Conservation (phyloP, 2,113 vertebrate genomes). For the Bothrops jararaca region DNA sequence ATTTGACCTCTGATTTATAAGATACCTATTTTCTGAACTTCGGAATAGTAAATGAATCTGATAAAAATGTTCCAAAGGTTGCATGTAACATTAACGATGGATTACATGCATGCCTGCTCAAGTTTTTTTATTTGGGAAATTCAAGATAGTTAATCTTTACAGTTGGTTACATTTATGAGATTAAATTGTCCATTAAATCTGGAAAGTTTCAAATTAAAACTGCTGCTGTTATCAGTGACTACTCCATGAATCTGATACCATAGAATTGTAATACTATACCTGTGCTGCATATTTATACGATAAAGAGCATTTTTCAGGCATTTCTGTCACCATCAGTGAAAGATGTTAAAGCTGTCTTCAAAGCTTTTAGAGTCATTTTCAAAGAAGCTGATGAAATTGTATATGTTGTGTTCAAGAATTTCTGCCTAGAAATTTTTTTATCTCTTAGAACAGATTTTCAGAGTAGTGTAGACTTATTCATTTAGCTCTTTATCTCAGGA, state of each 20-base stretch:
- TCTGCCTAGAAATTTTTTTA: neutral
- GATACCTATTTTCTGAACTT: neutral
- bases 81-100: neutral
- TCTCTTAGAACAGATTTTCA: neutral
- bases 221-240: conserved; percentile 1
- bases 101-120: neutral
- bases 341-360: neutral
- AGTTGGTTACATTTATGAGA: neutral
- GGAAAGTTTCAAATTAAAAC: conserved; percentile 1
- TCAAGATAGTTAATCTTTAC: neutral
- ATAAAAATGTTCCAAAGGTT: neutral
- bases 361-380: neutral
- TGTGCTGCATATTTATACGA: neutral
- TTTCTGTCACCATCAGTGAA: neutral
- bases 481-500: neutral
- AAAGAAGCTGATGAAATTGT: neutral
- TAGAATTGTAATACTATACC: conserved; percentile 1
- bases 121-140: neutral
- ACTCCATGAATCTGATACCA: conserved; percentile 7
- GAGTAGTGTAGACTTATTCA: neutral
- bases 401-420: neutral
- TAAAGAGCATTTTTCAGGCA: neutral
- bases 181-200: conserved; percentile 2
- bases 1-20: neutral
- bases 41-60: neutral